Percentiles rank a stretch among this genome's conserved stretches.
Evolutionary conservation across 2,797 vertebrate genomes (phyloP).

Genomic region (Pelochelys cantorii): DNA sequence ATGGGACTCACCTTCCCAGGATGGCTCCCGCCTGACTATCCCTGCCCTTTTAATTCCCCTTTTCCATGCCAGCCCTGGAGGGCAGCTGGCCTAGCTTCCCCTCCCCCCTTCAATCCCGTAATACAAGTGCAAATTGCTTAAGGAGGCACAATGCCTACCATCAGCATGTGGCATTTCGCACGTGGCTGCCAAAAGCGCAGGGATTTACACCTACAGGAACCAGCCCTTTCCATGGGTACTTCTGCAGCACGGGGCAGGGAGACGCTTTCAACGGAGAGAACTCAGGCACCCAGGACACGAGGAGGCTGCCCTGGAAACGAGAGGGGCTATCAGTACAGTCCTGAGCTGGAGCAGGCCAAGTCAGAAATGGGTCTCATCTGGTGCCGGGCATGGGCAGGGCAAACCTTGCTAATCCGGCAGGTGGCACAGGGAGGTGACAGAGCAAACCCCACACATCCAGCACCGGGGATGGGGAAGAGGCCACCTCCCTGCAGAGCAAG

Average conservation of each 20-base stretch:
- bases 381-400: neutral
- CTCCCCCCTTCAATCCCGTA: rapidly evolving
- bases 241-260: neutral
- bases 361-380: neutral
- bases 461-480: neutral
- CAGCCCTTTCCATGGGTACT: no score
- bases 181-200: neutral
- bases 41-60: neutral
- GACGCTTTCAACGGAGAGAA: neutral
- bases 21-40: neutral
- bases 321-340: no score
- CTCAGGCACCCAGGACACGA: neutral
- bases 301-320: no score
- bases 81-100: neutral
- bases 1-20: neutral
- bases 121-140: no score
- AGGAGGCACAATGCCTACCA: neutral
- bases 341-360: neutral
- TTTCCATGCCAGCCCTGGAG: neutral
- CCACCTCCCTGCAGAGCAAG: neutral
- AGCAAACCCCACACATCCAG: neutral
- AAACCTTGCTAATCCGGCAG: neutral
- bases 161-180: neutral
- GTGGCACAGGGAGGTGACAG: neutral
- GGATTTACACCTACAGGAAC: no score